These are phyloP conservation scores for Cantharis rustica DNA, from an alignment of 2,888 invertebrate species.

Conservation along the genomic window DNA sequence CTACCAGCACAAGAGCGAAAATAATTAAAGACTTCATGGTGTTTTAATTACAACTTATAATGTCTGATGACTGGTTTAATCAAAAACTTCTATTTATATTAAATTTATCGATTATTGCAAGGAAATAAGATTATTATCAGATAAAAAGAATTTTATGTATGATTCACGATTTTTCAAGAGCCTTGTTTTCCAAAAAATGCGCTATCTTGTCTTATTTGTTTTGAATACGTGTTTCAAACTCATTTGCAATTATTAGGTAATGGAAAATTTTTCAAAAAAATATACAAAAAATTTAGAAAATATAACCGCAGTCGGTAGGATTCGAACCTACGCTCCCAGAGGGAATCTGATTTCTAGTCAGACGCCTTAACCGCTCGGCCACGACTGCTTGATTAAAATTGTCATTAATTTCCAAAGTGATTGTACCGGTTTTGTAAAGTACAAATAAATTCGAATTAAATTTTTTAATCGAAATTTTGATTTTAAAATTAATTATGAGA, in stretches of 20 bases:
- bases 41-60: background rate
- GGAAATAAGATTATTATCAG: background rate
- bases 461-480: background rate
- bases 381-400: slow-evolving; percentile 67
- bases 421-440: too few species aligned
- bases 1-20: background rate
- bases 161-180: background rate
- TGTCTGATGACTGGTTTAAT: background rate
- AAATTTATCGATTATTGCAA: background rate
- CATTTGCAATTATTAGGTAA: background rate
- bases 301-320: slow-evolving; percentile 79
- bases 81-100: background rate
- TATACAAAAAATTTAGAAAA: slow-evolving; percentile 44
- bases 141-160: background rate
- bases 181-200: background rate
- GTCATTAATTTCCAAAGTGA: background rate
- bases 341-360: slow-evolving; percentile 90
- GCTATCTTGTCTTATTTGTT: background rate
- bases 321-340: slow-evolving; percentile 91
- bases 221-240: background rate
- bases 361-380: slow-evolving; percentile 89
- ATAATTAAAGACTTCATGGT: background rate
- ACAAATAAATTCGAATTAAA: too few species aligned
- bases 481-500: background rate
- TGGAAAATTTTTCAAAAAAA: background rate